Conservation (phyloP, 2,113 vertebrate species). For the Oenanthe oenanthe region DNA sequence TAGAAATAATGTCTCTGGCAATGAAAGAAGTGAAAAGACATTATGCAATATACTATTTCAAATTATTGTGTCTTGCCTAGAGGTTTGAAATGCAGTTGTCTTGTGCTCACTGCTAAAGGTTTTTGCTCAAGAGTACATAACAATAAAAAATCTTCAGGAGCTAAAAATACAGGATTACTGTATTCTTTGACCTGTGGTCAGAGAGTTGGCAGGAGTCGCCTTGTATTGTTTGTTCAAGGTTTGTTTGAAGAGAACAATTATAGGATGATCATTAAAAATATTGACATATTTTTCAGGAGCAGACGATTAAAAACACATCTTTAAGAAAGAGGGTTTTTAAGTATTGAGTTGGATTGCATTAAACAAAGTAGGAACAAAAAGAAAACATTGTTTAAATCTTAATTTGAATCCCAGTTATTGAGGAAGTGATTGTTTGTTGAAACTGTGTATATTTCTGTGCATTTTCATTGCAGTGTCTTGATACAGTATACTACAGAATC, state of each 20-base stretch:
- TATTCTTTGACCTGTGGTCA: conserved; percentile 49
- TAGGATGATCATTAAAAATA: conserved; percentile 66
- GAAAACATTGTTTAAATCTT: not conserved
- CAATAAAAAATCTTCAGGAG: conserved; percentile 30
- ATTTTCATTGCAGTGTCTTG: not conserved
- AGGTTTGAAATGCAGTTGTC: not conserved
- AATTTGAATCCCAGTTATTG: not conserved
- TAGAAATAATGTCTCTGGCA: not conserved
- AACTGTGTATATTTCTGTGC: not conserved
- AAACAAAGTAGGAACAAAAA: not conserved
- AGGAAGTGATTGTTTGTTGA: not conserved
- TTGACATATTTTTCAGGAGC: conserved; percentile 27
- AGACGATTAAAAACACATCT: conserved; percentile 11
- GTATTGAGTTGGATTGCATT: not conserved
- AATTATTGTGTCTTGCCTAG: not conserved
- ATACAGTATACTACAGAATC: not conserved
- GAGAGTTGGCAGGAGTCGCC: conserved; percentile 24
- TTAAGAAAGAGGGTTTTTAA: not conserved
- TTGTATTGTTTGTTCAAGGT: conserved; percentile 61
- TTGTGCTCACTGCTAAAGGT: not conserved
- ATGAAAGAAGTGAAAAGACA: not conserved
- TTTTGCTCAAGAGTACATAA: not conserved
- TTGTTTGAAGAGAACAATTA: conserved; percentile 63
- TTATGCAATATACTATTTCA: not conserved
- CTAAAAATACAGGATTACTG: conserved; percentile 62